Evolutionary conservation across 2,888 invertebrate species (phyloP), one percentile per base, ranked within the genome.

Genomic region (Lasioglossum figueresi): DNA sequence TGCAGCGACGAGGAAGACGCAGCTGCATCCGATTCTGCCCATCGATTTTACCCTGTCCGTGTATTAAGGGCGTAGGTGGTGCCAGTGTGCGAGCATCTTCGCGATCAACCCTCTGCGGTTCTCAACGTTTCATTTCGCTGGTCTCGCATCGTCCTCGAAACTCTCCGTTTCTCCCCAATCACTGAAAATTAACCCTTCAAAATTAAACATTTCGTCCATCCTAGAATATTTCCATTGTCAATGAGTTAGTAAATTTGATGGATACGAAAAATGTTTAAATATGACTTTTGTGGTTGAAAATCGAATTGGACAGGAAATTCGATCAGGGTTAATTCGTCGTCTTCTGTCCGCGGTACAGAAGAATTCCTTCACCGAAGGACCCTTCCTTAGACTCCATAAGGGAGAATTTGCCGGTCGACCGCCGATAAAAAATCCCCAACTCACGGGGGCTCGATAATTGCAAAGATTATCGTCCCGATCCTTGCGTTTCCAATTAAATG

Each of bases 401-500:
- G n/a, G 52, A 27, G 56, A 59, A 59, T 59, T 59, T 59, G 56
- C 56, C 56, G 56, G 14, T 59, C 14, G 56, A n/a, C 56, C 27
- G n/a, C 14, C 59, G 59, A 27, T 27, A 37, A 68, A 68, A 68
- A 37, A 34, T 31, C 31, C 16, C 19, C 68, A 68, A 68, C 10
- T 48, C n/a, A 6, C 75, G 40, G 75, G 23, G 34, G 3, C 45
- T 37, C 45, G 40, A 79, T 74, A 79, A 82, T 66, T 66, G 34
- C 27, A 68, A 31, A 56, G 83, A 73, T 82, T 72, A 72, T 63
- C 66, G 48, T 52, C 56, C 23, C 63, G 48, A 43, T 56, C 40
- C n/a, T 14, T 23, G 31, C 56, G 40, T 84, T 85, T 84, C 80
- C 85, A 85, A 85, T 85, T 85, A 85, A 85, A 78, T 84, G 37